A percentile compares a stretch with the other conserved stretches of the same genome.
phyloP scores from a whole-genome alignment of 2,888 invertebrate genomes.

The Spodoptera littoralis region DNA sequence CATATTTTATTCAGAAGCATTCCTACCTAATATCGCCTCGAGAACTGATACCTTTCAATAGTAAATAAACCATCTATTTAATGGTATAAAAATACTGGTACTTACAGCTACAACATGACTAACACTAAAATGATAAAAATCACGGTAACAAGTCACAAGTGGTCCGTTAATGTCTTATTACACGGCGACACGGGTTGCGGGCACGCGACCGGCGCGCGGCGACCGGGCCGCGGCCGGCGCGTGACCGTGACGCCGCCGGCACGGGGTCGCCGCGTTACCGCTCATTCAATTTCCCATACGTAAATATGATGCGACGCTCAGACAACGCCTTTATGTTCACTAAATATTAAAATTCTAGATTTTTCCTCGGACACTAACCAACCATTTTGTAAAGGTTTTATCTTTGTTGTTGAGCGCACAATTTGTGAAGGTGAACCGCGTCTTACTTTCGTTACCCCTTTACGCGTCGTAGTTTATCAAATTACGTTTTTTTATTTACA shows the following conservation, averaged over 20 bases:
- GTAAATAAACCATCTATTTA: constrained; percentile 36
- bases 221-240: constrained; percentile 23
- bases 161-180: constrained; percentile 43
- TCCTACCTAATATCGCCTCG: constrained; percentile 10
- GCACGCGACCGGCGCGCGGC: constrained; percentile 24
- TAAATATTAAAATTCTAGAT: constrained; percentile 35
- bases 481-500: constrained; percentile 42
- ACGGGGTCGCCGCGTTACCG: constrained; percentile 3
- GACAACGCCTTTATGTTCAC: constrained; percentile 19
- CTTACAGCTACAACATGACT: constrained; percentile 34
- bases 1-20: constrained; percentile 2
- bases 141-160: constrained; percentile 43
- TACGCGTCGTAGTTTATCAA: constrained; percentile 39
- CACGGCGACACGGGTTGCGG: constrained; percentile 23
- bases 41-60: constrained; percentile 19
- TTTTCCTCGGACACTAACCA: constrained; percentile 17
- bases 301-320: constrained; percentile 32
- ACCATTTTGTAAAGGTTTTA: constrained; percentile 21
- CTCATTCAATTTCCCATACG: constrained; percentile 50
- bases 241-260: constrained; percentile 27
- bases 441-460: constrained; percentile 31
- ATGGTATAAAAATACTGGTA: constrained; percentile 39
- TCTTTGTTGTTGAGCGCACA: constrained; percentile 29
- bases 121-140: constrained; percentile 38
- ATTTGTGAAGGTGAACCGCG: constrained; percentile 21